Percentiles rank a stretch among this genome's conserved stretches.
Conservation (phyloP, 1,140 invertebrate species). For the Cephus cinctus region DNA sequence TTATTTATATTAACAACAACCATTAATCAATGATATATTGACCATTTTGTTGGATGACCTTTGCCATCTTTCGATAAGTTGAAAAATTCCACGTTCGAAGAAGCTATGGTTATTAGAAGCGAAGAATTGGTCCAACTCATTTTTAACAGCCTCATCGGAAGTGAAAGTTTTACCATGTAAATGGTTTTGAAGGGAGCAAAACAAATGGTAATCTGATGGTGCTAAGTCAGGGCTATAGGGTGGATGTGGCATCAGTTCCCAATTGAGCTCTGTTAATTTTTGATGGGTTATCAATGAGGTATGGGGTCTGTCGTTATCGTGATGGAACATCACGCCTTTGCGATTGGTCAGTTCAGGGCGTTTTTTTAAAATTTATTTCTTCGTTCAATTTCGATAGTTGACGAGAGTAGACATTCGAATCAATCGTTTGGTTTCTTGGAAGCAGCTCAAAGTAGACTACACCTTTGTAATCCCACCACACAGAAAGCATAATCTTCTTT, state of each 20-base stretch:
- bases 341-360: conserved; percentile 35
- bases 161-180: conserved; percentile 20
- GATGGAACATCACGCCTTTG: conserved; percentile 33
- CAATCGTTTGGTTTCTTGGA: conserved; percentile 23
- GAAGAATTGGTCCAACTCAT: conserved; percentile 23
- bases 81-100: conserved; percentile 21
- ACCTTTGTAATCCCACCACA: conserved; percentile 25
- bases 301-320: conserved; percentile 42
- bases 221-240: conserved; percentile 50
- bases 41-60: no score
- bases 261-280: conserved; percentile 41
- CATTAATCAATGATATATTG: no score
- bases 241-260: conserved; percentile 49
- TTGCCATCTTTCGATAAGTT: background rate
- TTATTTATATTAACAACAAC: conserved; percentile 4
- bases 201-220: conserved; percentile 49
- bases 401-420: conserved; percentile 28
- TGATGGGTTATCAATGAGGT: conserved; percentile 36
- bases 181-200: conserved; percentile 30
- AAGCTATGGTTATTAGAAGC: conserved; percentile 21
- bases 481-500: conserved; percentile 27
- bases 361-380: conserved; percentile 30
- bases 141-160: conserved; percentile 12
- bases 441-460: conserved; percentile 38
- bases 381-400: conserved; percentile 35